Percentiles rank a stretch among this genome's conserved stretches.
phyloP scores from a whole-genome alignment of 2,113 vertebrate genomes.

The Chunga burmeisteri region DNA sequence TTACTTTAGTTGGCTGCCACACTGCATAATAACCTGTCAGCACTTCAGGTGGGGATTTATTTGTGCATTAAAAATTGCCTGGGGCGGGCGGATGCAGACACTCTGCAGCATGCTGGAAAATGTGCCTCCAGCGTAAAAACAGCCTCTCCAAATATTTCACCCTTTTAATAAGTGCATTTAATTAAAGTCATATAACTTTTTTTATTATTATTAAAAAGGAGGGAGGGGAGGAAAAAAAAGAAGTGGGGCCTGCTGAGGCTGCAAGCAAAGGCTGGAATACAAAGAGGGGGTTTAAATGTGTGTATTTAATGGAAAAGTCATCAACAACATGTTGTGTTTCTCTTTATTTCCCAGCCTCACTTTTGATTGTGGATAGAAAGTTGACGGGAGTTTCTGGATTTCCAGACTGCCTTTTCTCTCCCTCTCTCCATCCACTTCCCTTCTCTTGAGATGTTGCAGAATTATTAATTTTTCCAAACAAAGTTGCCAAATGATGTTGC shows the following conservation, averaged over 20 bases:
- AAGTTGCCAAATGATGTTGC: neutral
- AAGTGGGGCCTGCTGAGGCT: constrained; percentile 37
- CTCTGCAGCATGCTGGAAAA: constrained; percentile 79
- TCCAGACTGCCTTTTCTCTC: neutral
- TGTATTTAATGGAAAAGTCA: constrained; percentile 43
- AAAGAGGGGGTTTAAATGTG: constrained; percentile 39
- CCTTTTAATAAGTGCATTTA: constrained; percentile 82
- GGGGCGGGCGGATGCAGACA: constrained; percentile 77
- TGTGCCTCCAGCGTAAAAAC: constrained; percentile 74
- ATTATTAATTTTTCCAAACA: constrained; percentile 34
- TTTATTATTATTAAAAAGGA: constrained; percentile 73
- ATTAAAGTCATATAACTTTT: constrained; percentile 85
- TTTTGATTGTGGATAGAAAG: neutral
- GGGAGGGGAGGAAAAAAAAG: neutral
- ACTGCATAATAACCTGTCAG: constrained; percentile 80
- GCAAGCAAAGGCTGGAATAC: constrained; percentile 26
- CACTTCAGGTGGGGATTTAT: constrained; percentile 83
- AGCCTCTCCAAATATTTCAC: constrained; percentile 76
- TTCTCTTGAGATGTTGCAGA: neutral
- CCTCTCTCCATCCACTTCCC: neutral
- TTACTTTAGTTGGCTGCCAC: constrained; percentile 76
- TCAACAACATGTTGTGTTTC: constrained; percentile 5
- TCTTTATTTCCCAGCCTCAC: constrained; percentile 21
- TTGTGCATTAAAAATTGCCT: constrained; percentile 82
- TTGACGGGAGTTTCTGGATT: neutral